Evolutionary conservation across 2,888 invertebrate genomes (phyloP).

Genomic region (Orthonevra nobilis): DNA sequence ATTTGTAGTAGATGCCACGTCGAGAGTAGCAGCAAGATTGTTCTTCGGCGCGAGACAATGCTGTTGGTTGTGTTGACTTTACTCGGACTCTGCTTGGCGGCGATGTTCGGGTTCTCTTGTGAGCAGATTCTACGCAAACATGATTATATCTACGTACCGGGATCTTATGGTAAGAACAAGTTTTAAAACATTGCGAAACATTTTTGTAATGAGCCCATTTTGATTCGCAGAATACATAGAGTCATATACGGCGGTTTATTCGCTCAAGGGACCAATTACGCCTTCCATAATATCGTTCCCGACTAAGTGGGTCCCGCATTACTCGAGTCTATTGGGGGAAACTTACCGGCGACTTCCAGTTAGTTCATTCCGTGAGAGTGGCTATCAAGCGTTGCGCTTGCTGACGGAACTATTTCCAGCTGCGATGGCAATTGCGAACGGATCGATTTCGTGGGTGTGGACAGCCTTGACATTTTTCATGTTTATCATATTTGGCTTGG

Average conservation of each 20-base stretch:
- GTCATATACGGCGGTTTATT: constrained; percentile 86
- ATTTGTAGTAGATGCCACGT: constrained; percentile 77
- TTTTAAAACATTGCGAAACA: not conserved
- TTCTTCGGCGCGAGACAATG: constrained; percentile 83
- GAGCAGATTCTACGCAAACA: constrained; percentile 88
- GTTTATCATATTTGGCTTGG: constrained; percentile 91
- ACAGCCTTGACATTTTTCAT: constrained; percentile 92
- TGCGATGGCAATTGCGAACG: constrained; percentile 87
- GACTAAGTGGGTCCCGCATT: constrained; percentile 77
- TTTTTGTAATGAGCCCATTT: constrained; percentile 9
- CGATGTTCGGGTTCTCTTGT: constrained; percentile 91
- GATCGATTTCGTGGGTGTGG: constrained; percentile 92
- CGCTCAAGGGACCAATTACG: constrained; percentile 83
- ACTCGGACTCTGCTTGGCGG: constrained; percentile 86
- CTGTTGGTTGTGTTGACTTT: constrained; percentile 87
- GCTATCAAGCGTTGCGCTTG: constrained; percentile 91
- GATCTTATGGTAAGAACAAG: constrained; percentile 87
- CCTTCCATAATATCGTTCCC: constrained; percentile 82
- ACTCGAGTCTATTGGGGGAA: constrained; percentile 79
- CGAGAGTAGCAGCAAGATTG: constrained; percentile 73
- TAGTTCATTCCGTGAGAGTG: constrained; percentile 82
- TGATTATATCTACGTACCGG: constrained; percentile 88
- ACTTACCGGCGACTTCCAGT: constrained; percentile 75
- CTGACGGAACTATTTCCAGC: constrained; percentile 95
- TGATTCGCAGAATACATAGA: constrained; percentile 85